Percentiles rank a stretch among this genome's conserved stretches.
These are phyloP conservation scores for Dolichotis patagonum DNA, from an alignment of 2,113 vertebrate species.

Conservation along the genomic window DNA sequence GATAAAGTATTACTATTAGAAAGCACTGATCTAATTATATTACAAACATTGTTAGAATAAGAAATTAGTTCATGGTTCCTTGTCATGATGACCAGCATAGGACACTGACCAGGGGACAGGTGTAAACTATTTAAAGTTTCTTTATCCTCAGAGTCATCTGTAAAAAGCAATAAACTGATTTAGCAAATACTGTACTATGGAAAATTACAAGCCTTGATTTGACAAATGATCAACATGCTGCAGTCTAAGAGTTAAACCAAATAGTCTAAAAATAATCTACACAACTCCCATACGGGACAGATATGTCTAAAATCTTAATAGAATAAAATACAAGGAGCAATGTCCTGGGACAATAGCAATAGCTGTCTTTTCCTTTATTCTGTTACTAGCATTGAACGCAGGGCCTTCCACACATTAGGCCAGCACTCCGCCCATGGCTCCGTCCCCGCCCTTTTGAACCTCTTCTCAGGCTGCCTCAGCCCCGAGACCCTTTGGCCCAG, in stretches of 20 bases:
- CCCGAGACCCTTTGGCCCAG: background rate
- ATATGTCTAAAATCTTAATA: background rate
- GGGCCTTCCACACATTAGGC: background rate
- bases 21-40: slow-evolving; percentile 37
- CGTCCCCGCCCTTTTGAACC: background rate
- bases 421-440: background rate
- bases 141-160: background rate
- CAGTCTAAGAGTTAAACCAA: slow-evolving; percentile 38
- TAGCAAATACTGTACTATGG: background rate
- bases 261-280: background rate
- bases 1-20: background rate
- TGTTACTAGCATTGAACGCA: too few relatives aligned
- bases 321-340: slow-evolving; percentile 1
- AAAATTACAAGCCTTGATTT: background rate
- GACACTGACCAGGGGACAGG: background rate
- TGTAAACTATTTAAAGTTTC: slow-evolving; percentile 36
- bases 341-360: background rate
- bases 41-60: slow-evolving; percentile 13
- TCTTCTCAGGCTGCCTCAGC: background rate
- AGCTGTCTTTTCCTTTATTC: background rate
- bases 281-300: background rate
- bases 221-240: background rate
- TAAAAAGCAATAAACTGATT: background rate
- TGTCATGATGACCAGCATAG: slow-evolving; percentile 23
- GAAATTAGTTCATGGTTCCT: background rate